Percentiles rank a stretch among this genome's conserved stretches.
Conservation (phyloP, 1,140 invertebrate species). For the Zaprionus ghesquierei region DNA sequence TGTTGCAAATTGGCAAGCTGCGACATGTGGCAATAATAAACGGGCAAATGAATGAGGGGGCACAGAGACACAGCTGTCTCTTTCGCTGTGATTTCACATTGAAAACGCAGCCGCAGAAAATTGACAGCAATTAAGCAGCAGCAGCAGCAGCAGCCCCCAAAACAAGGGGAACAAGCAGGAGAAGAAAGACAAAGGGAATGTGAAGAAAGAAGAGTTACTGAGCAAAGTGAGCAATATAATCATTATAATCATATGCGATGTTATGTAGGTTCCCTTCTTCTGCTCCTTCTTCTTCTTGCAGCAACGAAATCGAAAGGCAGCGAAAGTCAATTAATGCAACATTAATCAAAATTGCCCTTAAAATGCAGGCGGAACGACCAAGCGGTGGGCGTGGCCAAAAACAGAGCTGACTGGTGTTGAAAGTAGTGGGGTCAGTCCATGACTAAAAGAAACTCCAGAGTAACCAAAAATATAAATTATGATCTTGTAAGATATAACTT, state of each 20-base stretch:
- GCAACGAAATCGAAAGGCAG: conserved; percentile 36
- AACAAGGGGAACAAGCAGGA: background rate
- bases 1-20: conserved; percentile 36
- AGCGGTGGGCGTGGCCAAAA: background rate
- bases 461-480: background rate
- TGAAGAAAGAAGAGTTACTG: background rate
- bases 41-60: conserved; percentile 31
- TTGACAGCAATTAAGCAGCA: conserved; percentile 20
- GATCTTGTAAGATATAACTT: background rate
- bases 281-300: no score
- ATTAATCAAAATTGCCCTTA: conserved; percentile 69
- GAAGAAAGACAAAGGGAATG: background rate
- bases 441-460: background rate
- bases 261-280: background rate
- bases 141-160: no score
- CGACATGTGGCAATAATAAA: conserved; percentile 49
- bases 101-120: conserved; percentile 15
- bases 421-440: background rate
- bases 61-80: conserved; percentile 28
- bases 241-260: background rate
- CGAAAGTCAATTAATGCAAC: conserved; percentile 78
- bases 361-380: conserved; percentile 23
- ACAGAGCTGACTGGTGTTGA: background rate
- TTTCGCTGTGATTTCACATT: conserved; percentile 28
- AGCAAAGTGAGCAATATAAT: background rate